A percentile compares a stretch with the other conserved stretches of the same genome.
Evolutionary conservation across 2,888 invertebrate species (phyloP).

Genomic region (Galerucella nymphaeae): DNA sequence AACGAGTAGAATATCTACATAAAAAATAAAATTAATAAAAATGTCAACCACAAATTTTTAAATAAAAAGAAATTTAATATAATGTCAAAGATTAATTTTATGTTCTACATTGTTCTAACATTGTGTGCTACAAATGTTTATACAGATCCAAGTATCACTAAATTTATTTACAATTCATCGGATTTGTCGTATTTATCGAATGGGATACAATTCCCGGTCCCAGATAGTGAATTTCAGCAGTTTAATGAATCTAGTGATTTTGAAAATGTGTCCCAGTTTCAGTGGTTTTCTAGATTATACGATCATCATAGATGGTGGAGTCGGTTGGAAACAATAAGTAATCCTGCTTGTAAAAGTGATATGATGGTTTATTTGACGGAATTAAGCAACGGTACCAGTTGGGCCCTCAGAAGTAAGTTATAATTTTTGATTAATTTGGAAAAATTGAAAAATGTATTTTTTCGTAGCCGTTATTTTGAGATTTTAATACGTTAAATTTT

Average conservation of each 20-base stretch:
- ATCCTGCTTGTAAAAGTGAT: constrained; percentile 66
- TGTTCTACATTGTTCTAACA: constrained; percentile 42
- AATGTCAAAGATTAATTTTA: constrained; percentile 37
- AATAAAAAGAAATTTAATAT: constrained; percentile 23
- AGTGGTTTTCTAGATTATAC: constrained; percentile 74
- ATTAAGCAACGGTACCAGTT: constrained; percentile 71
- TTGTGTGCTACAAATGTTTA: constrained; percentile 39
- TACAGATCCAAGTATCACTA: constrained; percentile 48
- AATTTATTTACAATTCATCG: constrained; percentile 60
- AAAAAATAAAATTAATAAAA: constrained; percentile 16
- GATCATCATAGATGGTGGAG: constrained; percentile 73
- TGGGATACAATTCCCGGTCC: constrained; percentile 62
- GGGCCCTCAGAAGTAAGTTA: constrained; percentile 83
- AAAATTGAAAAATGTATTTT: no score
- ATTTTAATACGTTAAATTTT: no score
- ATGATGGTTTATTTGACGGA: constrained; percentile 71
- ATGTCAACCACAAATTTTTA: constrained; percentile 9
- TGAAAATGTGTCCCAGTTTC: constrained; percentile 66
- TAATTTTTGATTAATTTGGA: background rate
- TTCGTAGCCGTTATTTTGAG: no score
- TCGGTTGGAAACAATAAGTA: constrained; percentile 49
- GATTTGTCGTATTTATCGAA: constrained; percentile 63
- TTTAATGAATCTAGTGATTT: constrained; percentile 47
- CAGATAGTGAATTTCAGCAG: constrained; percentile 48
- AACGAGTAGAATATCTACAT: constrained; percentile 8